Base-by-base conservation (phyloP, 2,888 invertebrate genomes). In the Maniola hyperantus region DNA sequence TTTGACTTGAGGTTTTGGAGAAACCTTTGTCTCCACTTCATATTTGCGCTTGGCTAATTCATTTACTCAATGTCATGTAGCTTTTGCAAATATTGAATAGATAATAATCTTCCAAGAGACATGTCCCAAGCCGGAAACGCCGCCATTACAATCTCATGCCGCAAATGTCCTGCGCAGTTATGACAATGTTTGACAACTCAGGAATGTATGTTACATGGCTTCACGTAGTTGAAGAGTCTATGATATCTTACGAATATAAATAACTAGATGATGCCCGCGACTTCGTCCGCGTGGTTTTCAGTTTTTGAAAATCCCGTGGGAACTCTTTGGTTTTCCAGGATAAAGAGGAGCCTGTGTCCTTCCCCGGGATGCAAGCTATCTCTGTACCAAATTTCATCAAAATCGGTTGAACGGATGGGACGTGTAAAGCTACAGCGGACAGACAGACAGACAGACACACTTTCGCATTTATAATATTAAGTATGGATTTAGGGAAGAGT, bases 111-210 rank as follows among this genome's bases (percentile, higher is more conserved):
- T 65, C 53, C 57, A 50, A 20, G 26, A 55, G 48, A 48, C 42
- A n/a, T 48, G 60, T 42, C 60, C 11, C 61, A 64, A 68, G 68
- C 64, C 70, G 68, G 70, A 68, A 68, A 68, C 44, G 48, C 61
- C 55, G 57, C 63, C 63, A 57, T 64, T 57, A 60, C 67, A 58
- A 62, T 60, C 55, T 61, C 48, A 61, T 61, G 58, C 57, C 64
- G 64, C 68, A 61, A 66, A 59, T 66, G 66, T 66, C 64, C 60
- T 66, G 26, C 48, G 65, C 67, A 44, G 64, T 65, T 70, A 66
- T 60, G 68, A 66, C 68, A 70, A 68, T 66, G 66, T 68, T 66
- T 64, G 68, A 70, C 70, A 66, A 61, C 61, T 61, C 33, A 42
- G 62, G 39, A 58, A 62, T 62, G 53, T 44, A 42, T 53, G 62